Base-by-base conservation (phyloP, 2,113 vertebrate species). In the Hyaena hyaena region DNA sequence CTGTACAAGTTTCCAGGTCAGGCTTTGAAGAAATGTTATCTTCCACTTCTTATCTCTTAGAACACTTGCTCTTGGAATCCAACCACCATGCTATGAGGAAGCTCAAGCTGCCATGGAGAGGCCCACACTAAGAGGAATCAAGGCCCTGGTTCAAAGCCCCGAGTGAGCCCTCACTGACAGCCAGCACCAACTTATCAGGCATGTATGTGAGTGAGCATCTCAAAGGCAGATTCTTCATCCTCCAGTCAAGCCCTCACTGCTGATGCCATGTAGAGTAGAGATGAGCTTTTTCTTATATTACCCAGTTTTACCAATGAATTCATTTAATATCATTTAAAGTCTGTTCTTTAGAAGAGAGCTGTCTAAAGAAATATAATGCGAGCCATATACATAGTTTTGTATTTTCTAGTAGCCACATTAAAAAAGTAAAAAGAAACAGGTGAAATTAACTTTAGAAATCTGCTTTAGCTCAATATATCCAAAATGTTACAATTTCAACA, bases 361-460 rank as follows among this genome's bases (percentile, higher is more conserved):
- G 33, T 79, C 35, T 74, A 86, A 69, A 23, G 76, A 96, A 55
- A 71, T 33, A 45, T 4, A 55, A 61, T 31, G 35, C 48, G 35
- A 93, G 11, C 23, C 83, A 43, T 10, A 31, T 45, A 65, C 0
- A 74, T 48, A 35, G 39, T 87, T 92, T 90, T 69, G 65, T 15
- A 76, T 71, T 90, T 73, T 84, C 28, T 58, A 50, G 55, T 76
- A 76, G 89, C 35, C 23, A 65, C 28, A 31, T 35, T 90, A 81
- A 61, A 81, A 96, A 89, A 74, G 31, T 63, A 80, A 89, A 39
- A 83, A 73, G 24, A 61, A 63, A 83, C 28, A 61, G 53, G 39
- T 65, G 0, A 66, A 89, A 73, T 81, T 61, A 66, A 58, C 94
- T 96, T 82, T 45, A 86, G 71, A 96, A 88, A 90, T 88, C 69